Evolutionary conservation across 2,797 vertebrate genomes (phyloP).

Genomic region (Clarias laeviceps): DNA sequence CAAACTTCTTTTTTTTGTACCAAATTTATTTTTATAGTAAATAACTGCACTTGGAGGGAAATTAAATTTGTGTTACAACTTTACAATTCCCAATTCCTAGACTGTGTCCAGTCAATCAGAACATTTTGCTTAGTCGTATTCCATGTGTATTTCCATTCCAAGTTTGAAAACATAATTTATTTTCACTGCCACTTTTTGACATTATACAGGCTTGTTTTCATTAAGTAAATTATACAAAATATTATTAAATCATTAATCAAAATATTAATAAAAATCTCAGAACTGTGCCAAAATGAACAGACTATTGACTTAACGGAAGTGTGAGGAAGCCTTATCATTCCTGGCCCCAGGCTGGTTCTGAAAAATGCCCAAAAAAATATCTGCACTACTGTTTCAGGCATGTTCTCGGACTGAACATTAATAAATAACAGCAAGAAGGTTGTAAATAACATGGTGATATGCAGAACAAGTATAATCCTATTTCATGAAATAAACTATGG

Average conservation of each 20-base stretch:
- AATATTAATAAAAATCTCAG: not conserved
- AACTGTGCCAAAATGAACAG: not conserved
- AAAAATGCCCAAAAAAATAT: not conserved
- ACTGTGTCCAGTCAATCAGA: not conserved
- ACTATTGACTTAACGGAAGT: not conserved
- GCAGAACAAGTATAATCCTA: not conserved
- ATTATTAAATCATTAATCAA: not conserved
- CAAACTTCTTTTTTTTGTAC: not conserved
- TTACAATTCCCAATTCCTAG: not conserved
- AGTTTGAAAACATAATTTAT: not conserved
- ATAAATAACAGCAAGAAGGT: not conserved
- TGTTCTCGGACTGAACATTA: not conserved
- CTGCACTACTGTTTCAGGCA: not conserved
- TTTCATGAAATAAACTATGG: not conserved
- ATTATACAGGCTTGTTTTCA: not conserved
- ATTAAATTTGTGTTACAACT: not conserved
- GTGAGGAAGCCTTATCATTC: not conserved
- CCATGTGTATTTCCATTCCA: not conserved
- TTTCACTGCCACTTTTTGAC: not conserved
- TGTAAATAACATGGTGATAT: not conserved
- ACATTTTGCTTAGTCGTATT: not conserved
- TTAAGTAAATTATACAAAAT: not conserved
- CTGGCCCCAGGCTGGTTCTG: not conserved
- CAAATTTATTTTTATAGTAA: no score
- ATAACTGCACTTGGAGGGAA: not conserved